Base-by-base conservation (phyloP, 2,888 invertebrate genomes). In the Machimus atricapillus region DNA sequence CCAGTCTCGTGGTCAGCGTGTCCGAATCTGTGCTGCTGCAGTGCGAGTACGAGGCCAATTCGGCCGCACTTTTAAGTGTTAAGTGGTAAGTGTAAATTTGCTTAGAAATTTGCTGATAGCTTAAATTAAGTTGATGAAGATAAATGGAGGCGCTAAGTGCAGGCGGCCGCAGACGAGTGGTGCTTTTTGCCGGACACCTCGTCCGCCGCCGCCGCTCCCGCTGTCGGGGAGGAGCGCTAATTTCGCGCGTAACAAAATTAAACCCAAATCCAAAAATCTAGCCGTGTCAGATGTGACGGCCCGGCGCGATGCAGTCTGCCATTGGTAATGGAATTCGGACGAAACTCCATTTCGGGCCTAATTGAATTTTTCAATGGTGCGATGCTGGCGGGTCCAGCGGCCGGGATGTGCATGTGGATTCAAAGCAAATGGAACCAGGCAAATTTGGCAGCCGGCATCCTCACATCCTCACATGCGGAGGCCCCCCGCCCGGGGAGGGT, bases 31-130 rank as follows among this genome's bases (percentile, higher is more conserved):
- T 97, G 77, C 93, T 96, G 58, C 94, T 98, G 85, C 95, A 95
- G 89, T 98, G 98, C 92, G 95, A 95, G 90, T 97, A 97, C 91
- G 95, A 96, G 89, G 97, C 98, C 87, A 98, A 98, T 93, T 98
- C 98, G 0, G 96, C 96, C 34, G 94, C 96, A 12, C 93, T 98
- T 46, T 94, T 93, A 79, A 94, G 94, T 89, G 97, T 97, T 82
- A 94, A 95, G 90, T 98, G 98, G 98, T 97, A 91, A 92, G 91
- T 91, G 16, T 46, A 76, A 46, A 43, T 79, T 66, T 56, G 43
- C 37, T 74, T 74, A 74, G 43, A 74, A 85, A 74, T 66, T 83
- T 14, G 73, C 4, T 27, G 37, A 81, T 31, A 46, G 46, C 81
- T n/a, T 52, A 81, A 81, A 81, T 81, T 56, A 56, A 81, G 27